Conservation (phyloP, 2,113 vertebrate species). For the Archocentrus centrarchus region DNA sequence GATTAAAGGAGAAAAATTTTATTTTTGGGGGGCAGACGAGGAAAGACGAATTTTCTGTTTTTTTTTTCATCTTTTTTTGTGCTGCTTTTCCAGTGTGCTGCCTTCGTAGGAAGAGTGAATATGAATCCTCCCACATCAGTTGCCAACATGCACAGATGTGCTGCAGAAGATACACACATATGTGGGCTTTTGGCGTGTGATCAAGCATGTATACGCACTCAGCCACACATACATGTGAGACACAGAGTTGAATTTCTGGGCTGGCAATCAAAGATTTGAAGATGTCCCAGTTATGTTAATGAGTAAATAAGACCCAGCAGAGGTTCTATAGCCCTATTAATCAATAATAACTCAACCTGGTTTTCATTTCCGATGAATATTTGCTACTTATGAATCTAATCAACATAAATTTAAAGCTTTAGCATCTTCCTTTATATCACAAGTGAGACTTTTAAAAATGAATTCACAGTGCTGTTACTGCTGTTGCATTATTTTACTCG, state of each 20-base stretch:
- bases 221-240: not conserved
- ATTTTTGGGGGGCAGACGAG: constrained; percentile 41
- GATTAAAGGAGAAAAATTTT: constrained; percentile 41
- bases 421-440: not conserved
- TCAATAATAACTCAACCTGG: not conserved
- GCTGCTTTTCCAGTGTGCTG: not conserved
- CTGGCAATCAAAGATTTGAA: constrained; percentile 29
- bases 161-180: constrained; percentile 17
- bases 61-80: not conserved
- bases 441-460: not conserved
- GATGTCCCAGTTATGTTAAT: constrained; percentile 16
- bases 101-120: constrained; percentile 5
- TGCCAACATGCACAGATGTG: constrained; percentile 44
- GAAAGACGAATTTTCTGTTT: constrained; percentile 17
- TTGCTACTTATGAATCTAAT: not conserved
- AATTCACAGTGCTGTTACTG: not conserved
- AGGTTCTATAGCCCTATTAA: not conserved
- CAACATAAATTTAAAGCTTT: not conserved
- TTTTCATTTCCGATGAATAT: not conserved
- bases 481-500: not conserved
- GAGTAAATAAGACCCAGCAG: constrained; percentile 16
- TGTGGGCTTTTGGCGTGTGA: constrained; percentile 27
- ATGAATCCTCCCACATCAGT: constrained; percentile 44
- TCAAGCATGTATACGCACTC: constrained; percentile 7
- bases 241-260: not conserved